Conservation (phyloP, 2,113 vertebrate genomes). For the Pandion haliaetus region DNA sequence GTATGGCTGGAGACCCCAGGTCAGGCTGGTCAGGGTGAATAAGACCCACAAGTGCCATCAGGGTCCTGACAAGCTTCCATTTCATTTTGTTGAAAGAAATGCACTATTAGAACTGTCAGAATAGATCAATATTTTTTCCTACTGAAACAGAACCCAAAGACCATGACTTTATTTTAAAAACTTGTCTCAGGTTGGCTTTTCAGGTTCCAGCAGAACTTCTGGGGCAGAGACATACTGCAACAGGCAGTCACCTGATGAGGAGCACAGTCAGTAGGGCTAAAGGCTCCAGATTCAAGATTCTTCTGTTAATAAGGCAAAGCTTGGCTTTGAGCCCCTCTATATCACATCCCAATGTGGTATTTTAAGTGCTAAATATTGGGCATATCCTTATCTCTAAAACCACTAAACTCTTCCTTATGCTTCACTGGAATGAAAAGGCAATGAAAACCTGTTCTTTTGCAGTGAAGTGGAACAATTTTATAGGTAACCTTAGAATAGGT, state of each 20-base stretch:
- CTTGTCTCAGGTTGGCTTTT: neutral
- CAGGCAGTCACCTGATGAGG: neutral
- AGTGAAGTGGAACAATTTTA: neutral
- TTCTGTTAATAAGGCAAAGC: neutral
- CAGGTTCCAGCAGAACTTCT: neutral
- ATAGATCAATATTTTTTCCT: neutral
- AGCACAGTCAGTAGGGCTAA: neutral
- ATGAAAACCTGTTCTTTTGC: neutral
- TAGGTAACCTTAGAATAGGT: neutral
- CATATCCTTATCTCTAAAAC: neutral
- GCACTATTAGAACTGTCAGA: neutral
- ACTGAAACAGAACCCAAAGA: neutral
- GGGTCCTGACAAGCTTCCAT: neutral
- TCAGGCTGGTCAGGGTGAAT: neutral
- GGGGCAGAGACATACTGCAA: neutral
- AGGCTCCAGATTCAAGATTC: neutral
- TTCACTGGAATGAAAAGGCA: neutral
- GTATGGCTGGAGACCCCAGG: neutral
- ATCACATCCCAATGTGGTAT: neutral
- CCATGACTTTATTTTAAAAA: neutral
- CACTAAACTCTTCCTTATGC: neutral
- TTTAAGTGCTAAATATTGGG: neutral
- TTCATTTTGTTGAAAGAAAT: neutral
- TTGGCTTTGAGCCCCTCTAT: neutral
- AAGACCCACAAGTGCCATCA: neutral